A percentile compares a stretch with the other conserved stretches of the same genome.
Evolutionary conservation across 2,113 vertebrate genomes (phyloP).

Genomic region (Epinephelus moara): DNA sequence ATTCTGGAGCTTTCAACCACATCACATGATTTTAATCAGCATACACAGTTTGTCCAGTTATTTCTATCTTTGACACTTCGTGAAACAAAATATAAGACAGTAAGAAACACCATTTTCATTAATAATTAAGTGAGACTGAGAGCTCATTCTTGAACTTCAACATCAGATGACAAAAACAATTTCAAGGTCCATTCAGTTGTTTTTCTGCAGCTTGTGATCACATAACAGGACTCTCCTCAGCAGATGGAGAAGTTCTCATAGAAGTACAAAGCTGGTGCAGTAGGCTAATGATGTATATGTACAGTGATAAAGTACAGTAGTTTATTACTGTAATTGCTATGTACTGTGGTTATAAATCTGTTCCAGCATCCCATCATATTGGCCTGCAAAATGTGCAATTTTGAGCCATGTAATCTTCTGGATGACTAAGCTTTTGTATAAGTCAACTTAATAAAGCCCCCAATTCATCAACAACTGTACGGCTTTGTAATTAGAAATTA

Average conservation of each 20-base stretch:
- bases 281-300: not conserved
- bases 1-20: not conserved
- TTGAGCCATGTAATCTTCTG: not conserved
- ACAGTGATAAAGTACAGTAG: not conserved
- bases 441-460: conserved; percentile 7
- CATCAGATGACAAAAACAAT: not conserved
- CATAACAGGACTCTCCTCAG: not conserved
- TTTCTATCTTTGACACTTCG: not conserved
- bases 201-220: not conserved
- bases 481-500: conserved; percentile 42
- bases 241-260: not conserved
- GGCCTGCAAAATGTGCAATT: not conserved
- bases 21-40: not conserved
- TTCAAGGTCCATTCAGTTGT: not conserved
- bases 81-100: not conserved
- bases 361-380: not conserved
- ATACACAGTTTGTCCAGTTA: not conserved
- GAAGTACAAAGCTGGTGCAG: not conserved
- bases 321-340: not conserved
- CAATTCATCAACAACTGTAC: not conserved
- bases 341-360: not conserved
- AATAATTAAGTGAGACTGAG: not conserved
- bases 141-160: not conserved
- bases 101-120: not conserved
- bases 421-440: not conserved